phyloP scores from a whole-genome alignment of 2,888 invertebrate species.

The Laspeyria flexula region DNA sequence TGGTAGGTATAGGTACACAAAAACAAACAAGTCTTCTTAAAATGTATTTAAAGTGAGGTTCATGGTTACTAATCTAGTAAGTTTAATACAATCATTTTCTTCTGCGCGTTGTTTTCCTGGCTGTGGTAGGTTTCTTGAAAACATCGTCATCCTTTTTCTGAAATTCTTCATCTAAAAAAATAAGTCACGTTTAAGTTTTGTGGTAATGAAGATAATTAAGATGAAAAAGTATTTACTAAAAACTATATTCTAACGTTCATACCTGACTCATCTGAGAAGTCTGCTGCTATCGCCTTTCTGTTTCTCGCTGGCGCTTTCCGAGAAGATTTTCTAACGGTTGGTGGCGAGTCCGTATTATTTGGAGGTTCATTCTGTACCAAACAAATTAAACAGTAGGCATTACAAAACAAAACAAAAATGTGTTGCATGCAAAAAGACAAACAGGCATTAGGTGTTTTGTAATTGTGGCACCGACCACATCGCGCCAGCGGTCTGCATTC shows the following conservation, averaged over 20 bases:
- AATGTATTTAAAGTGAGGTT: not conserved
- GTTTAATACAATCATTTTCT: constrained; percentile 63
- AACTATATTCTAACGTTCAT: no score
- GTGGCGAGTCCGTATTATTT: constrained; percentile 58
- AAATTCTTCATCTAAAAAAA: constrained; percentile 69
- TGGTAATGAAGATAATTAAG: no score
- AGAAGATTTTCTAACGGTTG: constrained; percentile 70
- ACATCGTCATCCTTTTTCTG: constrained; percentile 70
- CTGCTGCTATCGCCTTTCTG: constrained; percentile 50
- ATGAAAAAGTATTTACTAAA: no score
- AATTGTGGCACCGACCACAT: no score
- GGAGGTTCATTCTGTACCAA: constrained; percentile 73
- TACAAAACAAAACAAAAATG: no score
- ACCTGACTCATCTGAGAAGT: constrained; percentile 78
- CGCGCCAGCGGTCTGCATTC: no score
- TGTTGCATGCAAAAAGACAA: no score
- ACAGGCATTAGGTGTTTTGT: no score
- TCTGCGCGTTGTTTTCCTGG: constrained; percentile 69
- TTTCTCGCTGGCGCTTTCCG: constrained; percentile 60
- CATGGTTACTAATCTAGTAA: not conserved
- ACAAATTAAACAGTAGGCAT: no score
- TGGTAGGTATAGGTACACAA: no score
- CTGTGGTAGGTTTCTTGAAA: constrained; percentile 75
- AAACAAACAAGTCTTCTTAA: not conserved
- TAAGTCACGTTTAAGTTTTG: not conserved